Base-by-base conservation (phyloP, 2,797 vertebrate species). In the Pangasius sanitwongsei region DNA sequence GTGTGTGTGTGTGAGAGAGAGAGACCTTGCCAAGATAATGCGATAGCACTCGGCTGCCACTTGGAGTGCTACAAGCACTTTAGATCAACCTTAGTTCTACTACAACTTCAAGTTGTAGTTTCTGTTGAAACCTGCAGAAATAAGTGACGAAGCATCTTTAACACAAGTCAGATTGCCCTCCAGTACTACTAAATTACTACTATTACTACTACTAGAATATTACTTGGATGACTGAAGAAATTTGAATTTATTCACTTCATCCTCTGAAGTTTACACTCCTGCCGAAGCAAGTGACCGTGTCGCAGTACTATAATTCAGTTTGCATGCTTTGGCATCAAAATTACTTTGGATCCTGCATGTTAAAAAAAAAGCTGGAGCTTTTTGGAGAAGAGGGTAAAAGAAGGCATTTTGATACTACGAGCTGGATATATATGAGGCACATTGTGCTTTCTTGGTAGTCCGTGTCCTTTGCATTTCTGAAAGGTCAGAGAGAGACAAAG, bases 371-470 rank as follows among this genome's bases (percentile, higher is more conserved):
- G 50, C 20, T 37, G 59, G 20, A n/a, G n/a, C 9, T 20, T 59
- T 15, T 15, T 55, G 4, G 28, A 70, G 15, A 70, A 25, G 11
- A 23, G n/a, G 16, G 83, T 37, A 55, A 70, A 80, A 18, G 59
- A 41, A 28, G 55, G 44, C 67, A 65, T 20, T 23, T 16, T n/a
- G 65, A 59, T 65, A 25, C 18, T 80, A 20, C 78, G 8, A 59
- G 55, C 34, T 34, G 83, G 50, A 28, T 84, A 86, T 81, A 77
- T 16, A 61, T 74, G n/a, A 94, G 93, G 92, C 93, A 94, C 95
- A 94, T 94, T 85, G 92, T 93, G 92, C 92, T 87, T 91, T 57
- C 75, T 65, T 90, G 90, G 86, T 86, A 92, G 90, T 93, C 89
- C 87, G 86, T 92, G 92, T 91, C 94, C 93, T 93, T 94, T 86